Percentiles rank a stretch among this genome's conserved stretches.
Conservation (phyloP, 2,888 invertebrate genomes). For the Ophion ellenae region DNA sequence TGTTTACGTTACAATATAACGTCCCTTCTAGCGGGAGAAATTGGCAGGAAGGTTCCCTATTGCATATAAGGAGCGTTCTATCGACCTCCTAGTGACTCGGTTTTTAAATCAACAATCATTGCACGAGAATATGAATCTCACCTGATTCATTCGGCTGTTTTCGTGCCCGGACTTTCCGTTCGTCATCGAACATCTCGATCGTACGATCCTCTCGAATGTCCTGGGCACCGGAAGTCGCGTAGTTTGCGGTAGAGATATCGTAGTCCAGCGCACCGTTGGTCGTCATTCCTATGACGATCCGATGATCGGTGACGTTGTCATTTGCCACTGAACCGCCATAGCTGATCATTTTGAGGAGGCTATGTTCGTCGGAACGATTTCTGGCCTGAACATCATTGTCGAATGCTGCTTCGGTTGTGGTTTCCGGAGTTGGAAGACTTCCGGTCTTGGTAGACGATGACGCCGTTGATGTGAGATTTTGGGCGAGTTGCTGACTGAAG, state of each 20-base stretch:
- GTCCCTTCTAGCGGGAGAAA: too few relatives aligned
- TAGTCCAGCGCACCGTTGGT: neutral
- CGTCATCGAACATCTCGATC: neutral
- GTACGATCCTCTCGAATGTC: conserved; percentile 8
- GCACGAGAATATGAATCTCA: conserved; percentile 24
- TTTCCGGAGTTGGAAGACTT: neutral
- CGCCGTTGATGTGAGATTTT: neutral
- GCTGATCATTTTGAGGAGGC: too few relatives aligned
- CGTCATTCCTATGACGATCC: neutral
- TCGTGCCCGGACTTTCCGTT: neutral
- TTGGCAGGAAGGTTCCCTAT: too few relatives aligned
- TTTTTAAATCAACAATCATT: neutral
- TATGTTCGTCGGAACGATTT: too few relatives aligned
- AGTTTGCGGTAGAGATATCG: neutral
- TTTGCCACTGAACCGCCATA: too few relatives aligned
- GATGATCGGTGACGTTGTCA: neutral
- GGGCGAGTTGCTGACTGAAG: neutral
- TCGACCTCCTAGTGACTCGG: neutral
- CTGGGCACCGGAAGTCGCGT: neutral
- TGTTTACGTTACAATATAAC: too few relatives aligned
- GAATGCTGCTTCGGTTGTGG: neutral
- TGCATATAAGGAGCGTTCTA: neutral
- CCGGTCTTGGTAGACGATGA: neutral
- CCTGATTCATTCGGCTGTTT: conserved; percentile 16
- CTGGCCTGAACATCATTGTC: neutral